Evolutionary conservation across 2,797 vertebrate genomes (phyloP).

Genomic region (Crypturellus tataupa): DNA sequence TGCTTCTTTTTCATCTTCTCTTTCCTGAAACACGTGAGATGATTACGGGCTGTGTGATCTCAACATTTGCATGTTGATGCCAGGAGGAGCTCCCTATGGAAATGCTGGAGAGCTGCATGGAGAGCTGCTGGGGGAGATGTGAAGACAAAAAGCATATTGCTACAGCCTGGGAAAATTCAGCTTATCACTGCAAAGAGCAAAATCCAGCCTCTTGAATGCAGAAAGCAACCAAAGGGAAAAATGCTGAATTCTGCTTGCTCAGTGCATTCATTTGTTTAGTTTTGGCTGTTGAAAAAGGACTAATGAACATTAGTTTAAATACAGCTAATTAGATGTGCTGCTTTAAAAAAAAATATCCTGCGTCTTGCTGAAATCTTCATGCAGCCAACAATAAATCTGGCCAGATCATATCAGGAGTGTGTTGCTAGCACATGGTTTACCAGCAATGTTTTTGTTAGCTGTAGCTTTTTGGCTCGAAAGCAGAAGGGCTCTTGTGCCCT

Average conservation of each 20-base stretch:
- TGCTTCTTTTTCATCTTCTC: not conserved
- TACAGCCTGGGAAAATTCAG: not conserved
- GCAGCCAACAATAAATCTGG: not conserved
- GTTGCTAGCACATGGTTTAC: not conserved
- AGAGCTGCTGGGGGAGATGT: not conserved
- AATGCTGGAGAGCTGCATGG: not conserved
- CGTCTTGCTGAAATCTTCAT: not conserved
- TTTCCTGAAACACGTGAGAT: not conserved
- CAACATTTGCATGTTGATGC: not conserved
- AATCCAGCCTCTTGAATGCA: not conserved
- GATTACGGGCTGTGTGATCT: not conserved
- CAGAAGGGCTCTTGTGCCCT: not conserved
- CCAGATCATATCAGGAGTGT: not conserved
- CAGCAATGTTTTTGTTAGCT: not conserved
- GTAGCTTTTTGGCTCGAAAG: constrained; percentile 29
- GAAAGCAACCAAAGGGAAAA: not conserved
- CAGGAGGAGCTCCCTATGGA: constrained; percentile 13
- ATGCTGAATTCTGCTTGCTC: not conserved
- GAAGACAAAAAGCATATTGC: not conserved
- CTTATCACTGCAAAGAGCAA: not conserved
- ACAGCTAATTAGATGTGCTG: constrained; percentile 22
- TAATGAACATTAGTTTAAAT: not conserved
- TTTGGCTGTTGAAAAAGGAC: constrained; percentile 2
- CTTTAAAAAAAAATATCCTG: not conserved
- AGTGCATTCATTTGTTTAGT: not conserved